These are phyloP conservation scores for Leptogaster cylindrica DNA, from an alignment of 2,888 invertebrate species.

Conservation along the genomic window DNA sequence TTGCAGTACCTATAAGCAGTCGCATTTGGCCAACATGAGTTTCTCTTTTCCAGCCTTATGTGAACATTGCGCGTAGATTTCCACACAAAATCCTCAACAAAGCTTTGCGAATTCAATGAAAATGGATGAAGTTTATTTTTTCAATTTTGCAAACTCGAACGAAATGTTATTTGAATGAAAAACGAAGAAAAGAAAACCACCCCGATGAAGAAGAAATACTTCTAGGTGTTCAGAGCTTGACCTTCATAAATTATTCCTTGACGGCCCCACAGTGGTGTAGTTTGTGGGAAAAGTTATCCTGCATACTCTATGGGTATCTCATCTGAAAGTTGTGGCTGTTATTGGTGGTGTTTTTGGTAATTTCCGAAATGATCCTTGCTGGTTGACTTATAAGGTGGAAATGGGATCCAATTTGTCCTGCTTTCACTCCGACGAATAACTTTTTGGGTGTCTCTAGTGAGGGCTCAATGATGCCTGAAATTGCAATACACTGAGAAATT, in stretches of 20 bases:
- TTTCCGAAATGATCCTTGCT: constrained; percentile 15
- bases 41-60: too few species aligned
- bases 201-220: too few species aligned
- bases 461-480: constrained; percentile 32
- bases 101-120: constrained; percentile 16
- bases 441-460: constrained; percentile 4
- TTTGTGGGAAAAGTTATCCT: constrained; percentile 13
- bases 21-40: too few species aligned
- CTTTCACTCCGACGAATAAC: constrained; percentile 13
- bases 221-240: constrained; percentile 23
- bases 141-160: constrained; percentile 24
- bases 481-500: constrained; percentile 12
- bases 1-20: too few species aligned
- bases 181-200: too few species aligned
- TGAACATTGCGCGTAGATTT: too few species aligned
- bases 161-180: constrained; percentile 8
- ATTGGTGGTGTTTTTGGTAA: constrained; percentile 4
- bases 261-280: constrained; percentile 17
- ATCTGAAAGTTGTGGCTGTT: background rate
- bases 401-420: constrained; percentile 35
- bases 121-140: constrained; percentile 26
- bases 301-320: constrained; percentile 20
- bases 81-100: constrained; percentile 27
- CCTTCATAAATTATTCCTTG: constrained; percentile 32
- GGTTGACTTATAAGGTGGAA: constrained; percentile 36